Base-by-base conservation (phyloP, 2,888 invertebrate genomes). In the Lasius fuliginosus region DNA sequence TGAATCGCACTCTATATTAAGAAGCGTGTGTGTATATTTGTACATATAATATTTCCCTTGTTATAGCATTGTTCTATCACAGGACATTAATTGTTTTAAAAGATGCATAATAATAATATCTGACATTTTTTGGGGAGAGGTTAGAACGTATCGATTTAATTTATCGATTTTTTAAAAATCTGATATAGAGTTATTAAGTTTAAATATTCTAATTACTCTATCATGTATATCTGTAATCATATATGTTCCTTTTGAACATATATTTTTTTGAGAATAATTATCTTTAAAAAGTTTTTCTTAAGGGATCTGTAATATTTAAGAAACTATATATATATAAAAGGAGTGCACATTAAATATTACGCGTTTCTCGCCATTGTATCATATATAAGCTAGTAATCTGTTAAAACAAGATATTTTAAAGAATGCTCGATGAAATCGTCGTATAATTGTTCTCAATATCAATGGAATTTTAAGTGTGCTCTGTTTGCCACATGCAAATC, bases 201-300 rank as follows among this genome's bases (percentile, higher is more conserved):
- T 60, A 60, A 71, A 33, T 46, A 36, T 81, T 73, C 15, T 23
- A 60, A 33, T 71, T 53, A 56, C 0, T n/a, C 49, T 53, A 53
- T 53, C 3, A 46, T 79, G 36, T 81, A 73, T 71, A 36, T 56
- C 71, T 71, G 18, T 62, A 75, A 71, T 62, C 33, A 18, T 60
- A 71, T 58, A 11, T 15, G 33, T 71, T 79, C 46, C 15, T 23
- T 23, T 77, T 23, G 30, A 3, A 58, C 23, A 12, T 60, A 60
- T 6, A 56, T 23, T 33, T 11, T 58, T 69, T 15, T 46, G 12
- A 33, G 8, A 53, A n/a, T 49, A 56, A 62, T 46, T n/a, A n/a
- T n/a, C 33, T 71, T 36, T 68, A 46, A 12, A 46, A 33, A 62
- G 8, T 42, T 62, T 58, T 67, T 56, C 9, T 49, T 5, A 42